Evolutionary conservation across 2,797 vertebrate species (phyloP).

Genomic region (Poeciliopsis paucimaculata): DNA sequence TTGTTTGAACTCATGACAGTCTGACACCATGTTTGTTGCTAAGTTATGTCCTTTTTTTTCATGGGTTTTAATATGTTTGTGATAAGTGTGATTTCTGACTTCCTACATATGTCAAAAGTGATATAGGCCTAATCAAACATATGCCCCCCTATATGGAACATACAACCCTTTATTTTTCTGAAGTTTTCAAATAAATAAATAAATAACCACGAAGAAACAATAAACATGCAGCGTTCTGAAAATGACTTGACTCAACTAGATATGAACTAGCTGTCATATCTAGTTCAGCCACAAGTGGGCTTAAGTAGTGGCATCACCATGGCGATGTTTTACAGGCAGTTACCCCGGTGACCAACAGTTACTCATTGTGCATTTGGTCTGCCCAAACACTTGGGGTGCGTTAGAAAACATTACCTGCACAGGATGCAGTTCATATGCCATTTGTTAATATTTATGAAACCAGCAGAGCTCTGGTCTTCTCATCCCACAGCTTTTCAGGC

Average conservation of each 20-base stretch:
- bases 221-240: neutral
- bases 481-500: neutral
- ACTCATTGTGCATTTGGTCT: neutral
- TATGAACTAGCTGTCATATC: neutral
- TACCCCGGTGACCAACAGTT: neutral
- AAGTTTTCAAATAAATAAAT: neutral
- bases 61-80: neutral
- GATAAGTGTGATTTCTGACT: neutral
- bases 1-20: neutral
- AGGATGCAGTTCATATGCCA: neutral
- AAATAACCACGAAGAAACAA: neutral
- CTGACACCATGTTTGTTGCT: neutral
- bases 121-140: neutral
- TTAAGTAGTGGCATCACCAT: neutral
- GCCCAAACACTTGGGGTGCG: neutral
- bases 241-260: neutral
- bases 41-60: neutral
- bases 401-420: neutral
- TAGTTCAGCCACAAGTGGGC: neutral
- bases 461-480: neutral
- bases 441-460: neutral
- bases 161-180: neutral
- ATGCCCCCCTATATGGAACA: neutral
- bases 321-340: neutral
- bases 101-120: neutral